These are phyloP conservation scores for Microchrysa polita DNA, from an alignment of 2,888 invertebrate species.

Conservation along the genomic window DNA sequence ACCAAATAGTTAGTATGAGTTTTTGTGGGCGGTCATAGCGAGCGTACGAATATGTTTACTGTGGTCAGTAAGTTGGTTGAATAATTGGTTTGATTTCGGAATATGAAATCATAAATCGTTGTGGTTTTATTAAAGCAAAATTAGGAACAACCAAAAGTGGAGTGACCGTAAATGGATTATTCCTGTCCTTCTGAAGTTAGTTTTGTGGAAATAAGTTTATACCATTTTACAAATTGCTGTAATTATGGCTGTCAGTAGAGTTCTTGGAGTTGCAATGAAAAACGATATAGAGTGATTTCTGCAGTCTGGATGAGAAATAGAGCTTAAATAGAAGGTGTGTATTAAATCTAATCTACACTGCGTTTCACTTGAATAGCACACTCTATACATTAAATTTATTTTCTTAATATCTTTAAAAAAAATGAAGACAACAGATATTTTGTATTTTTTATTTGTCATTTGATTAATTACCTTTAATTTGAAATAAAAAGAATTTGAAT, in stretches of 20 bases:
- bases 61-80: not conserved
- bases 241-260: not conserved
- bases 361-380: too few relatives aligned
- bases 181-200: not conserved
- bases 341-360: too few relatives aligned
- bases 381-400: too few relatives aligned
- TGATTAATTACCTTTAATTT: too few relatives aligned
- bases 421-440: too few relatives aligned
- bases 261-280: constrained; percentile 6
- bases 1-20: too few relatives aligned
- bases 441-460: too few relatives aligned
- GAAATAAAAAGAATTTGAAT: too few relatives aligned
- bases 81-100: constrained; percentile 10
- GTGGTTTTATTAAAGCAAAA: constrained; percentile 1
- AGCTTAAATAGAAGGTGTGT: not conserved
- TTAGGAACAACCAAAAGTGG: not conserved
- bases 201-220: not conserved
- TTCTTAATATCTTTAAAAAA: too few relatives aligned
- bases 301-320: not conserved
- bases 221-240: constrained; percentile 17
- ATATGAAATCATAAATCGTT: constrained; percentile 11
- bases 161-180: not conserved
- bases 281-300: not conserved
- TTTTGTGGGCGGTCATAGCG: not conserved
- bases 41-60: too few relatives aligned